Base-by-base conservation (phyloP, 2,888 invertebrate genomes). In the Agriopis aurantiaria region DNA sequence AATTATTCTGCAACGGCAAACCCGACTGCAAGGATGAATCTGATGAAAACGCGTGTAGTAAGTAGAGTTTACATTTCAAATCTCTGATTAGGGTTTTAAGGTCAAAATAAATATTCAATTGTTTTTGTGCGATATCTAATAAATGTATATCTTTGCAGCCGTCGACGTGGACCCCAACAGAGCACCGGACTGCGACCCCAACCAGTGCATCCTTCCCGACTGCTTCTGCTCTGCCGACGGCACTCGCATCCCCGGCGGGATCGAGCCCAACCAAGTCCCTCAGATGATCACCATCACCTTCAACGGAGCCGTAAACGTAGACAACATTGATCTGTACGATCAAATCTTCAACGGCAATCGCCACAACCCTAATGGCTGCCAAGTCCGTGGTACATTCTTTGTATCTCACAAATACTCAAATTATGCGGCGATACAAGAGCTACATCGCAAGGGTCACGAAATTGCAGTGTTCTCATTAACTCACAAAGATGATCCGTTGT, bases 151-250 rank as follows among this genome's bases (percentile, higher is more conserved):
- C 41, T 45, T 93, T 93, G 23, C 93, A 98, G 98, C 97, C 84
- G 98, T 98, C 75, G 98, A 98, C 80, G 95, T 96, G 68, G 98
- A 98, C 90, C 98, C 98, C 17, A 98, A 98, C 92, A 96, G 98
- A 81, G 98, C 98, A 0, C 98, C 98, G 0, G 98, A 98, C 87
- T 98, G 98, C 86, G 98, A 98, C 87, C 96, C 97, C 64, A 97
- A 97, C 69, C 98, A 98, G 87, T 98, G 98, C 88, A 96, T 96
- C 10, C 95, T 98, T 40, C 98, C 98, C 4, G 98, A 98, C 88
- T 98, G 98, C 88, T 98, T 98, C 96, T 98, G 98, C 87, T 98
- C 98, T 0, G 97, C 98, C 76, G 98, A 98, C 83, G 98, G 98
- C 78, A 98, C 98, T 8, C 96, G 98, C 72, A 98, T 98, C 78